Base-by-base conservation (phyloP, 2,113 vertebrate species). In the Solea solea region DNA sequence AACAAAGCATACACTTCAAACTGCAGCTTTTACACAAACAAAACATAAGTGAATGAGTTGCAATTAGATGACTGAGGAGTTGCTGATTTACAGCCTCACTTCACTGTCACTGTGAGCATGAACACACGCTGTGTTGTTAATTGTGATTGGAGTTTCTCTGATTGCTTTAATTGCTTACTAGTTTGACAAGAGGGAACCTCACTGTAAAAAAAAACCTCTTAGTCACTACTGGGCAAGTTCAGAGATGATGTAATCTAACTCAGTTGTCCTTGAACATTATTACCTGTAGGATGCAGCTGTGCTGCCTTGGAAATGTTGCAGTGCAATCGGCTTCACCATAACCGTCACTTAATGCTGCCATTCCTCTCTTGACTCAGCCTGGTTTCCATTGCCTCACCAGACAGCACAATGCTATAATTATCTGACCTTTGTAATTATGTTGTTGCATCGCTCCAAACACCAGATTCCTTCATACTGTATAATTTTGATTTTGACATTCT, bases 151-250 rank as follows among this genome's bases (percentile, higher is more conserved):
- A 52, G 34, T 11, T 9, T 63, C 45, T 52, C 34, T 52, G 7
- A 69, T 46, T 76, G 46, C n/a, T 58, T 50, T 63, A 42, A 61
- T 9, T 60, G 42, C 34, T 41, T 54, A 62, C 8, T 65, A 8
- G 16, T 61, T 28, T 66, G 50, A 55, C 6, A 52, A 28, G 14
- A 40, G 4, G 21, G 16, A 50, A 54, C 46, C 14, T 56, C 9
- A 16, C 25, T 62, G 9, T 57, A 3, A 59, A 21, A 61, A 61
- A 62, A 15, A 62, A 39, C 1, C 0, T 13, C 42, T 16, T 59
- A 14, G 34, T 67, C 40, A n/a, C 9, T 14, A 11, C 48, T 57
- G 63, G 10, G 58, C 55, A 11, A 12, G 2, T 56, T 50, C n/a
- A 21, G 46, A 46, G 21, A 65, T 49, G 7, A 63, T 44, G 15